Evolutionary conservation across 2,797 vertebrate genomes (phyloP), one percentile per base, ranked within the genome.

Genomic region (Coilia nasus): DNA sequence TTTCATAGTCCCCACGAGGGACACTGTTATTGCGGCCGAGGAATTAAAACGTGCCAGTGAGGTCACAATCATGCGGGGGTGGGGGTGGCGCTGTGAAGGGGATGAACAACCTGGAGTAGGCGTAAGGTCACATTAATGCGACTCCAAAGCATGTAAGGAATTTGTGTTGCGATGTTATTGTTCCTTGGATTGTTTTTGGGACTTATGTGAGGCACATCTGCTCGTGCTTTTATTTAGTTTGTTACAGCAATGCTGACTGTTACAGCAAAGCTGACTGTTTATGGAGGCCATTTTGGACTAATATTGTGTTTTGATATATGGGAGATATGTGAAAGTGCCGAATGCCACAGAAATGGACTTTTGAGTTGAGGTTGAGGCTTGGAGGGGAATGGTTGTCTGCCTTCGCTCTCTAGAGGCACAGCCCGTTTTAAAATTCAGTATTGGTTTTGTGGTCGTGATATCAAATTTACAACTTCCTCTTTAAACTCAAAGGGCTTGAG

Each of bases 1-100:
- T 91, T 91, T 89, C 83, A 80, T 87, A 83, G 71, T 50, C 86
- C 41, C 81, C 78, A 54, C 85, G 82, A 25, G 5, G 25, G 82
- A 85, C 83, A 47, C 78, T 90, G 88, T 90, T 91, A 85, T 91
- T 92, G 86, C 81, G 87, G 12, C 85, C 25, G 85, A n/a, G 83
- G 81, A 84, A 82, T 89, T 89, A 84, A 88, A 88, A 92, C 84
- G 80, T 87, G 88, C 88, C 80, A 83, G 75, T 81, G 31, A 64
- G 85, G 87, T 81, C 59, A 62, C 64, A 85, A 88, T 89, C 86
- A 84, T 46, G 57, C 86, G 50, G 7, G 50, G 50, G 9, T 9
- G 62, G 62, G 23, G 35, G 17, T 44, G 15, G 35, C 35, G 17
- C 71, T 78, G 71, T 78, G 71, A 78, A 44, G 0, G 71, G 35